Evolutionary conservation across 92 coral and sea anemone genomes (phyloP), one percentile per base, ranked within the genome.

Genomic region (Virgularia gustaviana): DNA sequence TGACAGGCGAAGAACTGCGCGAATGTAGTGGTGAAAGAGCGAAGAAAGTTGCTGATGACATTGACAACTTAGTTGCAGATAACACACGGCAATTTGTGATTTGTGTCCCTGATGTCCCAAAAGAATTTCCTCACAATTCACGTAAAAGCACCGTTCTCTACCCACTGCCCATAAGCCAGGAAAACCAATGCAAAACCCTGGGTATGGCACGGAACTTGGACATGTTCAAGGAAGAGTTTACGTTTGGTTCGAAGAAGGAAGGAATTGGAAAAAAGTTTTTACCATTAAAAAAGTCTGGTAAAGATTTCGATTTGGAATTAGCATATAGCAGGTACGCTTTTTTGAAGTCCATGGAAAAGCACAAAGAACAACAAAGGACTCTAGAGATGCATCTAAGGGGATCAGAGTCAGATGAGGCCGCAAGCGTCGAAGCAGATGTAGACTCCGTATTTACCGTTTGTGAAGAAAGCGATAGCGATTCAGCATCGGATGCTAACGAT

Each of bases 291-390:
- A 70, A 31, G 20, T 8, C 16, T 27, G 49, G 34, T 0, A 70
- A 55, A 28, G 71, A 78, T 18, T 78, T 78, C 47, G 42, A 78
- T 52, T 36, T 78, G 39, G 61, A 78, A 16, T 38, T 39, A 2
- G 83, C 71, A 7, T 78, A 78, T 58, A 27, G 42, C 13, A 18
- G 83, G 25, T 78, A 28, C 71, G 78, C 83, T 7, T 78, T 78
- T 36, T 33, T 59, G 7, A 78, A 78, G 36, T 36, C 83, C 13
- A 56, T 78, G 78, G 83, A 70, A 38, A 41, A 36, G 5, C 83
- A 78, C 57, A 68, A 47, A 13, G 31, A 68, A 23, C 13, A 56
- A 32, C 78, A 78, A 31, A 28, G 30, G 6, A 62, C 43, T 15
- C 49, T 43, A 43, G 73, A 66, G 49, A 38, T 9, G 1, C 49